These are phyloP conservation scores for Phoenicopterus ruber DNA, from an alignment of 2,113 vertebrate genomes.

Conservation along the genomic window DNA sequence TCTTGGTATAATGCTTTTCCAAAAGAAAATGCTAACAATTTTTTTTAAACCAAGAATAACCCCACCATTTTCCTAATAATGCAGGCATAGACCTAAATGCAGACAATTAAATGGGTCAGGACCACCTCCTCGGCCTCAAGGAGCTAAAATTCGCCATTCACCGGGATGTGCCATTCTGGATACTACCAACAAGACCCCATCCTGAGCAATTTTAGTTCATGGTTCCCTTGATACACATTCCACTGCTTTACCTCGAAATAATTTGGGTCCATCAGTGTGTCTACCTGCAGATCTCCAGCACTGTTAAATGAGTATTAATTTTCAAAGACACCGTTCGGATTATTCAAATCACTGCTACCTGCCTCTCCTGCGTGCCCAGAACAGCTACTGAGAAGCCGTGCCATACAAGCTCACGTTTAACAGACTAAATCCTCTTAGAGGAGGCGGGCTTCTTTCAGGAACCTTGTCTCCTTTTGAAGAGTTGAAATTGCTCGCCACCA, in stretches of 20 bases:
- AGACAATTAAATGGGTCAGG: neutral
- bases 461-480: neutral
- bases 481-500: neutral
- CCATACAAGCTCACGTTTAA: neutral
- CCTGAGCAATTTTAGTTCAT: neutral
- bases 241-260: neutral
- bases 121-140: neutral
- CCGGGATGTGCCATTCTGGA: neutral
- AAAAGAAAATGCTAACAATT: neutral
- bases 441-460: neutral
- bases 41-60: neutral
- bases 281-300: neutral
- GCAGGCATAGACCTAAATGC: neutral
- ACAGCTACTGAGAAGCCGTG: neutral
- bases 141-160: neutral
- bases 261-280: too few relatives aligned
- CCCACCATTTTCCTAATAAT: neutral
- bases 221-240: neutral
- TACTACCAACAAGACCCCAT: neutral
- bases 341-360: neutral
- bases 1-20: neutral
- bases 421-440: neutral
- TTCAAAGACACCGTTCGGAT: accelerated
- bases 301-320: neutral
- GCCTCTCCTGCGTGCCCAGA: neutral